phyloP scores from a whole-genome alignment of 2,797 vertebrate genomes.

The Halcyon leucocephala region DNA sequence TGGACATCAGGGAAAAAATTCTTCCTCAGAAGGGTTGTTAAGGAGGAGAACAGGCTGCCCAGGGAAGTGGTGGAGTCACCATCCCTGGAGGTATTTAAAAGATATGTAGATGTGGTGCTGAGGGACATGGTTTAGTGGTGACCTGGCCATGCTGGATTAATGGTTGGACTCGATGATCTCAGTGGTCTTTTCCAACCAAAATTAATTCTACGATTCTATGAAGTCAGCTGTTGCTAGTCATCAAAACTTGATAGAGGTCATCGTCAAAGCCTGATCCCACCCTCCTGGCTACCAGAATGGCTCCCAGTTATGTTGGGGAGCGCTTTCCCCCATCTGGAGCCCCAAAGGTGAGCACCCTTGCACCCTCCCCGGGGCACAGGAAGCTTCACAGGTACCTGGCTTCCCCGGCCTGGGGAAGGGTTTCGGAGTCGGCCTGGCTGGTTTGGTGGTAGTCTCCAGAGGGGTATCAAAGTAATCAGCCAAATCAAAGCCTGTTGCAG shows the following conservation, averaged over 20 bases:
- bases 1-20: neutral
- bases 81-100: neutral
- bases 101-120: neutral
- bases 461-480: slow-evolving; percentile 51
- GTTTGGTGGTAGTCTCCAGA: slow-evolving; percentile 66
- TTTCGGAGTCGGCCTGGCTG: slow-evolving; percentile 61
- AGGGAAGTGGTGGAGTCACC: neutral
- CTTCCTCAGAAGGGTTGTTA: neutral
- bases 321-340: neutral
- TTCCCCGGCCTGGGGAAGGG: slow-evolving; percentile 51
- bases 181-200: neutral
- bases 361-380: accelerated
- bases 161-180: neutral
- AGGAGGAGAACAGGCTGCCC: neutral
- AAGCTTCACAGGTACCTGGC: slow-evolving; percentile 24
- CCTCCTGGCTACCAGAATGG: neutral
- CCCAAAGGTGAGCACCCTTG: accelerated
- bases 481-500: neutral
- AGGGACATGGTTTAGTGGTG: neutral
- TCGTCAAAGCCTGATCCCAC: neutral
- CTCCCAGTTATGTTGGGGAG: neutral
- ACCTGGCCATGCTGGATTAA: neutral
- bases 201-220: neutral
- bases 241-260: neutral
- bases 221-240: neutral